Base-by-base conservation (phyloP, 2,113 vertebrate genomes). In the Austrofundulus limnaeus region DNA sequence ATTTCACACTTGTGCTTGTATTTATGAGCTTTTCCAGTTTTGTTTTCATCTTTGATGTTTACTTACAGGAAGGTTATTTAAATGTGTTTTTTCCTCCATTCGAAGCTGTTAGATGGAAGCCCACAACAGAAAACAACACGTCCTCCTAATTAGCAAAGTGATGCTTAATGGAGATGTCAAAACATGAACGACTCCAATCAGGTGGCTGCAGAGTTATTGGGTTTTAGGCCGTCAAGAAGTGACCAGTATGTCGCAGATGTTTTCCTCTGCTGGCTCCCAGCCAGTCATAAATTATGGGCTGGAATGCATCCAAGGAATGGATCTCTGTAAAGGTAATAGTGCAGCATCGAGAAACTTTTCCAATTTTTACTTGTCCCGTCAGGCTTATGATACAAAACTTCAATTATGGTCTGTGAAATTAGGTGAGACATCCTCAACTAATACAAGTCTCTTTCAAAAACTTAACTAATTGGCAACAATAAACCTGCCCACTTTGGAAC, bases 301-400 rank as follows among this genome's bases (percentile, higher is more conserved):
- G 23, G 39, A 23, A 43, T 69, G 42, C 56, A 39, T 42, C 46
- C n/a, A 34, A 60, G 50, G 45, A 59, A 48, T 61, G 43, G 3
- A 51, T 45, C 8, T 59, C 72, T 81, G 75, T 4, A 70, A 72
- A 56, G 2, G 15, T 24, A 58, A 57, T 5, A 4, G 15, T 11
- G 1, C 43, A 14, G 11, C 21, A 42, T 42, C 13, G n/a, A 15
- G 19, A 38, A 20, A 39, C 31, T 2, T 34, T 34, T 34, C 31
- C 31, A 34, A 34, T 34, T 34, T 34, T 34, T 9, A 34, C 10
- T 34, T 34, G 31, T 34, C 31, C 10, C 9, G 10, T 34, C 31
- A 34, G 31, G 31, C 31, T 10, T 28, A 28, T 34, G 31, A 34
- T 5, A 28, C 31, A 34, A 5, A 5, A 9, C 31, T 34, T 34